Base-by-base conservation (phyloP, 2,797 vertebrate species). In the Delichon dasypus region DNA sequence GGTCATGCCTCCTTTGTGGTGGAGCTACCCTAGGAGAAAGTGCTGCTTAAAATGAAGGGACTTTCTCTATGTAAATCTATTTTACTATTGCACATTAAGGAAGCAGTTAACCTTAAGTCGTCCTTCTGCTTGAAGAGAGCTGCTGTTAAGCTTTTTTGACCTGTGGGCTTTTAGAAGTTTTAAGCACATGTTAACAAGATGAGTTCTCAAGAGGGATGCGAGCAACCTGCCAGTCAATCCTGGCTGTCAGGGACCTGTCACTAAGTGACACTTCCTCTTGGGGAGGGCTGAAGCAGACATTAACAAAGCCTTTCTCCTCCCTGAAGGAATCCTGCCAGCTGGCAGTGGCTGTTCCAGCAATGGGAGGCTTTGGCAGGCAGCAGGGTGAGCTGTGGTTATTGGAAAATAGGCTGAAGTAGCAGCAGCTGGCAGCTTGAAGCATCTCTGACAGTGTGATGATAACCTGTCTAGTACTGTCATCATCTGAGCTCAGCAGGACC, bases 381-480 rank as follows among this genome's bases (percentile, higher is more conserved):
- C n/a, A 66, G 58, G 26, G 36, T 42, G 80, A 85, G 74, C 85
- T 85, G 64, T 66, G 71, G 44, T 53, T 78, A 8, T 30, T 90
- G 84, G 87, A 82, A 93, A 95, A 70, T 4, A 26, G 30, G 74
- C 57, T 91, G 88, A 76, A 82, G 77, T 26, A 76, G 86, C 83
- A 95, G 85, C 83, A 91, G 76, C 85, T 91, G 86, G 91, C 89
- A 89, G 73, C 80, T 42, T 64, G 83, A 86, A 51, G 53, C 26
- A 29, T 54, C 71, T 67, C 86, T 94, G 95, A 61, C 67, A 81
- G 74, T 11, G 71, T 82, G 90, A 79, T 93, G 93, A 92, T 93
- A 90, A 67, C 88, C 71, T 94, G 92, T 47, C 92, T 87, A 10
- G 74, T 67, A 15, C 83, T 87, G 60, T 74, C 88, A 76, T 87